These are phyloP conservation scores for Trachemys scripta DNA, from an alignment of 2,113 vertebrate species.

Conservation along the genomic window DNA sequence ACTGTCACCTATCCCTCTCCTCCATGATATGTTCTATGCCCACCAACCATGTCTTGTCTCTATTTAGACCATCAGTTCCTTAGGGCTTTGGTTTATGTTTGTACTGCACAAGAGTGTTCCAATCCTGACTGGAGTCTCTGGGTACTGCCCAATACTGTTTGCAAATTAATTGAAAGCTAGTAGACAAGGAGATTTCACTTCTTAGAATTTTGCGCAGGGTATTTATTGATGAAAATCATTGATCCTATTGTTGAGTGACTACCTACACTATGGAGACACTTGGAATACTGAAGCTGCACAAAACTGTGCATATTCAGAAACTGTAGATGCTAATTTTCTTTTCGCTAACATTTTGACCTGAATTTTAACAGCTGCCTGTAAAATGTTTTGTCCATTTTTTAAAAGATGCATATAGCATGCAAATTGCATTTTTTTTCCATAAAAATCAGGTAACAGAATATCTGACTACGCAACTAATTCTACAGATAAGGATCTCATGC, in stretches of 20 bases:
- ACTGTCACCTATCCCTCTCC: background rate
- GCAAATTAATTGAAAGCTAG: background rate
- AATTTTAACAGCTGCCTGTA: background rate
- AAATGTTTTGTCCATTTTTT: background rate
- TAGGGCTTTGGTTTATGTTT: background rate
- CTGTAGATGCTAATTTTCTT: background rate
- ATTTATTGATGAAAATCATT: constrained; percentile 56
- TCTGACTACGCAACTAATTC: background rate
- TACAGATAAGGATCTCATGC: rapidly evolving
- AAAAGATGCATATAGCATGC: background rate
- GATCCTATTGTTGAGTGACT: constrained; percentile 63
- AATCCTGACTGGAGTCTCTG: background rate
- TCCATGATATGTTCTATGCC: too few species aligned
- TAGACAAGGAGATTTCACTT: constrained; percentile 42
- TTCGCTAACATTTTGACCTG: background rate
- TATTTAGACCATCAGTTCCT: background rate
- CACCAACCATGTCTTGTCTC: background rate
- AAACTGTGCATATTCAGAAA: background rate
- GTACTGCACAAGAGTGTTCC: background rate
- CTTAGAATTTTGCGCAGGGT: constrained; percentile 28
- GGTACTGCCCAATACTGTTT: background rate
- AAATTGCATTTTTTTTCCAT: background rate
- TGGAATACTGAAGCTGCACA: constrained; percentile 45
- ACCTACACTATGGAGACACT: constrained; percentile 32
- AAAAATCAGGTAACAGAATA: background rate